These are phyloP conservation scores for Cyaniris semiargus DNA, from an alignment of 2,888 invertebrate species.

Conservation along the genomic window DNA sequence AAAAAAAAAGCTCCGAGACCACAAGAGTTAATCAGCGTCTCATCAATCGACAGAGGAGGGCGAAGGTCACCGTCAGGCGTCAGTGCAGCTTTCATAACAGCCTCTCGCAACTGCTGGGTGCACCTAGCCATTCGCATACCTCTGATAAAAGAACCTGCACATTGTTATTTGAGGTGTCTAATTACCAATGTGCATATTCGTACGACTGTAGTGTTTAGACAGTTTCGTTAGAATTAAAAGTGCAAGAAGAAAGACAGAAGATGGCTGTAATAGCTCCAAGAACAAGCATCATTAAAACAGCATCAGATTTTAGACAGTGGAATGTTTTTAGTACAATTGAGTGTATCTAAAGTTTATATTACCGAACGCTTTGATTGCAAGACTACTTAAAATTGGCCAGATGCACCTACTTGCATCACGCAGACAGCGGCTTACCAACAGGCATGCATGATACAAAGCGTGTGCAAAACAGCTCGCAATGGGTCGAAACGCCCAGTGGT, in stretches of 20 bases:
- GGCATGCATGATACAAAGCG: neutral
- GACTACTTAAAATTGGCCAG: neutral
- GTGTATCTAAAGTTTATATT: too few relatives aligned
- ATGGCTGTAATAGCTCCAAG: too few relatives aligned
- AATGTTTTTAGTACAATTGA: too few relatives aligned
- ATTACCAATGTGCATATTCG: too few relatives aligned
- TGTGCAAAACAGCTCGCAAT: neutral
- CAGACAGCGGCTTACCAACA: neutral
- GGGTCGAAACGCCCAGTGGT: neutral
- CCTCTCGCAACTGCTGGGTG: constrained; percentile 35
- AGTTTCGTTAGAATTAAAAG: too few relatives aligned
- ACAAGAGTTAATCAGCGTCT: neutral
- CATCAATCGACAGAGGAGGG: neutral
- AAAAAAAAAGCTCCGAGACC: too few relatives aligned
- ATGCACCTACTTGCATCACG: neutral
- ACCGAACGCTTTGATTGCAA: neutral
- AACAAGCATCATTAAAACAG: too few relatives aligned
- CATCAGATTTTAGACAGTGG: too few relatives aligned
- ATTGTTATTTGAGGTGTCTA: neutral
- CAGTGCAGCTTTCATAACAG: constrained; percentile 56
- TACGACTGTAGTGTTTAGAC: too few relatives aligned
- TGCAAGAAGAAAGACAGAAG: too few relatives aligned
- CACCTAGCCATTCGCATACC: constrained; percentile 23
- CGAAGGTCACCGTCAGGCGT: constrained; percentile 34
- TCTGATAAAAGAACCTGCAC: neutral